Evolutionary conservation across 1,140 invertebrate species (phyloP).

Genomic region (Bacillus rossius): DNA sequence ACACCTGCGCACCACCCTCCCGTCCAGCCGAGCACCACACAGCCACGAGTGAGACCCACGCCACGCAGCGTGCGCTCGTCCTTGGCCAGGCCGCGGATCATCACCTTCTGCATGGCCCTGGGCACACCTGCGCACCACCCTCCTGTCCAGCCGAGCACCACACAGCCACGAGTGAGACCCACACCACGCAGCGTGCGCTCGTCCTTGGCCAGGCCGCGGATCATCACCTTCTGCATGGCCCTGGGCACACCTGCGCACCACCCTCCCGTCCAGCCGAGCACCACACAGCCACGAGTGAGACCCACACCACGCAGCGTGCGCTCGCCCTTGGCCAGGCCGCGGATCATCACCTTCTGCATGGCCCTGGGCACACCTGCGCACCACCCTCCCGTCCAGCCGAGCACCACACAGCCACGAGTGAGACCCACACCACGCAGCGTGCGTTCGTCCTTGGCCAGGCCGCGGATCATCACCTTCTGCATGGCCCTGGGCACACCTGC

Average conservation of each 20-base stretch:
- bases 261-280: no score
- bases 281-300: no score
- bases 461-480: constrained; percentile 91
- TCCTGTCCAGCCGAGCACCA: no score
- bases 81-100: constrained; percentile 86
- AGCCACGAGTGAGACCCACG: no score
- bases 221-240: constrained; percentile 87
- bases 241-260: constrained; percentile 71
- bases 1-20: no score
- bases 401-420: no score
- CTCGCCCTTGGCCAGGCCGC: constrained; percentile 84
- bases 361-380: constrained; percentile 69
- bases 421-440: constrained; percentile 72
- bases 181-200: constrained; percentile 71
- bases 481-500: constrained; percentile 72
- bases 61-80: constrained; percentile 76
- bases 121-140: constrained; percentile 74
- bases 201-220: constrained; percentile 86
- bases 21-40: no score
- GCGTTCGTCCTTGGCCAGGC: constrained; percentile 79
- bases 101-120: constrained; percentile 82
- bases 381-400: no score
- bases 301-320: constrained; percentile 73
- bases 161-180: no score
- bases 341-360: constrained; percentile 90